Percentiles rank a stretch among this genome's conserved stretches.
phyloP scores from a whole-genome alignment of 2,888 invertebrate genomes.

The Andricus quercusramuli region DNA sequence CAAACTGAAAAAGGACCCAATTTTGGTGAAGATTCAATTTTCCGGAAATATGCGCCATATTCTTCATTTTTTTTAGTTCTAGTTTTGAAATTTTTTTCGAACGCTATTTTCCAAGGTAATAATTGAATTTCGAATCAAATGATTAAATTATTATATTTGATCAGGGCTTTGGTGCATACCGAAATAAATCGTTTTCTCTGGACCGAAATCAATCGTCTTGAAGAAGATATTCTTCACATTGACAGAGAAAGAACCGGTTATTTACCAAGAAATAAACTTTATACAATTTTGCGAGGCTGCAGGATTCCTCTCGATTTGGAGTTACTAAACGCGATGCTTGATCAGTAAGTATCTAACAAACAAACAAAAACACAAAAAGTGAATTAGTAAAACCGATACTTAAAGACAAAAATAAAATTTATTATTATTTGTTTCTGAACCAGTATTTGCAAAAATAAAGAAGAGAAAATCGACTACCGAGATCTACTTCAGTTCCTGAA shows the following conservation, averaged over 20 bases:
- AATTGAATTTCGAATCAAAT: conserved; percentile 11
- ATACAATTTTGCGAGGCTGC: conserved; percentile 85
- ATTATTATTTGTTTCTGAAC: conserved; percentile 28
- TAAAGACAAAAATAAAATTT: neutral
- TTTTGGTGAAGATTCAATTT: no score
- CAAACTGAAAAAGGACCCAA: no score
- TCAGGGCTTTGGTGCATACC: conserved; percentile 85
- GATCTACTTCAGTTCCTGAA: conserved; percentile 88
- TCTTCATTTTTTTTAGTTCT: no score
- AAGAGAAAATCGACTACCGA: conserved; percentile 84
- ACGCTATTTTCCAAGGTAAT: neutral
- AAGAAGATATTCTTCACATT: conserved; percentile 82
- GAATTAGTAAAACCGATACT: neutral
- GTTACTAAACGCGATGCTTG: conserved; percentile 85
- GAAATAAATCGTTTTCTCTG: conserved; percentile 87
- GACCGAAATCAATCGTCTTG: conserved; percentile 84
- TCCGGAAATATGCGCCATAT: no score
- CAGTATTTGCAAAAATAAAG: conserved; percentile 84
- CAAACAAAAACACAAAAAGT: conserved; percentile 31
- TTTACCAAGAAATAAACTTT: conserved; percentile 81
- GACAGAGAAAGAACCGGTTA: conserved; percentile 82
- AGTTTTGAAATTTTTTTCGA: no score
- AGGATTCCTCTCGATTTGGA: conserved; percentile 85
- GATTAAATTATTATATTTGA: conserved; percentile 30
- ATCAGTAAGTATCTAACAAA: conserved; percentile 80